Evolutionary conservation across 2,797 vertebrate species (phyloP), one percentile per base, ranked within the genome.

Genomic region (Sciaenops ocellatus): DNA sequence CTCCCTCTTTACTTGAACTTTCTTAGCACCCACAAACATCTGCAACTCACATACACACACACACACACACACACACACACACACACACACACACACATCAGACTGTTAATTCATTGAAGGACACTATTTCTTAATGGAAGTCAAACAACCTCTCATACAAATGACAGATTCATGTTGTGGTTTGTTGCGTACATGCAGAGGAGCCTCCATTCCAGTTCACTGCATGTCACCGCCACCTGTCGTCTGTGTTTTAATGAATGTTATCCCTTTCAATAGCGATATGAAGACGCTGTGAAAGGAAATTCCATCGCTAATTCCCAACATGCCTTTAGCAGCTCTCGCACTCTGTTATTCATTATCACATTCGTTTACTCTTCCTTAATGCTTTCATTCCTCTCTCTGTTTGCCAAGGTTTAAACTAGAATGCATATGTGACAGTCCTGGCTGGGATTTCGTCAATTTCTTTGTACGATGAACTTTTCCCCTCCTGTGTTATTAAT

Each of bases 241-340:
- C 79, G 42, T 69, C 78, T 90, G 76, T 89, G 69, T 90, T 87
- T 91, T 93, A 94, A 93, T 92, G 83, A 92, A 89, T 85, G 85
- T 91, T 89, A 88, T 92, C 85, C 88, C 84, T 90, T 88, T 91
- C 87, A 93, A 88, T 90, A 90, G 90, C 63, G 34, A 76, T 73
- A 75, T 67, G 84, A 88, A 86, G 91, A 92, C 54, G 86, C 83
- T 50, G 82, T 83, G 87, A 82, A 84, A 83, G 83, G 79, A 92
- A 83, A 90, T 81, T 66, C 69, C 87, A 76, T 73, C 46, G n/a
- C 82, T 83, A 89, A 88, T 88, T 88, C 88, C 84, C 57, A 30
- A 88, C 87, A 88, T 87, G 88, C 76, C 83, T 89, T 84, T 83
- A 83, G 88, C 85, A 73, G 71, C 76, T 79, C 72, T 78, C 76